Conservation (phyloP, 1,140 invertebrate species). For the Pseudomyrmex concolor region DNA sequence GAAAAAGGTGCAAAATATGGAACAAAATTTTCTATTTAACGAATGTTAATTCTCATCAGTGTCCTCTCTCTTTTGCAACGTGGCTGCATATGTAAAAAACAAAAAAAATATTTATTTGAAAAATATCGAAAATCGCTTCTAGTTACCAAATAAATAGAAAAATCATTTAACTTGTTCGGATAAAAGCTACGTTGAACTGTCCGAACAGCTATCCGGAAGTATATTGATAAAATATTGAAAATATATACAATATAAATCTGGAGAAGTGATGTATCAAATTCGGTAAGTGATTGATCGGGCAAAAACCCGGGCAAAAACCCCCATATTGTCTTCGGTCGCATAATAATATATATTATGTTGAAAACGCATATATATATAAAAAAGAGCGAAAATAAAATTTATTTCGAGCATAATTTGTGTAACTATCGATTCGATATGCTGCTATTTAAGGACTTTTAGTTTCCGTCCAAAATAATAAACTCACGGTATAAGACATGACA, state of each 20-base stretch:
- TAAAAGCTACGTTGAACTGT: conserved; percentile 15
- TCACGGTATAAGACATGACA: no score
- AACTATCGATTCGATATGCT: not conserved
- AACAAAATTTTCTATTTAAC: conserved; percentile 24
- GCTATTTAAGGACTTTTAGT: no score
- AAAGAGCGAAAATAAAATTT: conserved; percentile 3
- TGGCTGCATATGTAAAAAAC: not conserved
- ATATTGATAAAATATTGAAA: conserved; percentile 9
- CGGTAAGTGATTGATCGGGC: conserved; percentile 18
- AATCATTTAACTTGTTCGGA: conserved; percentile 25
- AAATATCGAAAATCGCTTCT: conserved; percentile 37
- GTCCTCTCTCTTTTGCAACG: not conserved
- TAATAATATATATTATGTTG: conserved; percentile 6
- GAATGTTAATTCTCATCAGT: conserved; percentile 36
- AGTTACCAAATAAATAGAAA: not conserved
- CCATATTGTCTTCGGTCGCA: conserved; percentile 7
- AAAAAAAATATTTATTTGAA: conserved; percentile 2
- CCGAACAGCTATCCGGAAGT: not conserved
- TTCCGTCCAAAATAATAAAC: no score
- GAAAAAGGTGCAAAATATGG: not conserved
- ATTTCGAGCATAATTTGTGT: conserved; percentile 11
- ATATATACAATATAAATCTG: not conserved
- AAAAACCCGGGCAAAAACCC: no score
- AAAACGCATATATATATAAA: not conserved
- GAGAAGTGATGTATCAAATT: conserved; percentile 4